phyloP scores from a whole-genome alignment of 1,140 invertebrate species.

The Vanessa atalanta region DNA sequence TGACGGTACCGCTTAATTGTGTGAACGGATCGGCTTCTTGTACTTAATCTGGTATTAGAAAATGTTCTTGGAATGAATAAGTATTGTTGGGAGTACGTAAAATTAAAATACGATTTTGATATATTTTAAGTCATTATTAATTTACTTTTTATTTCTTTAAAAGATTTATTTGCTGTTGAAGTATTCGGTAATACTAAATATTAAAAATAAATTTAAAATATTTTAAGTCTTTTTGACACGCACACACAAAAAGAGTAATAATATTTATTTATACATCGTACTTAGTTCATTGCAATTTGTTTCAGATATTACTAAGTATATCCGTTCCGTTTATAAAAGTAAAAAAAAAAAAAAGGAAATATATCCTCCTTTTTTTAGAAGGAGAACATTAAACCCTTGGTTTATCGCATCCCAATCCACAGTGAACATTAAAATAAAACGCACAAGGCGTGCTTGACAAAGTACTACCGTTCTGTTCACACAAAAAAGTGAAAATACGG shows the following conservation, averaged over 20 bases:
- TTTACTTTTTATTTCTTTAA: not conserved
- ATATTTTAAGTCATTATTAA: not conserved
- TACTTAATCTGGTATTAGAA: constrained; percentile 18
- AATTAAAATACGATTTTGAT: not conserved
- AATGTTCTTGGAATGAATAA: constrained; percentile 1
- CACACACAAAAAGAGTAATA: too few species aligned
- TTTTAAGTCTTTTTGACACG: too few species aligned
- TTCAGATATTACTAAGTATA: not conserved
- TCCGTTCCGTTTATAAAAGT: not conserved
- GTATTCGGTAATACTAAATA: not conserved
- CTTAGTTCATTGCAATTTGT: too few species aligned
- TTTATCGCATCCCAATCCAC: constrained; percentile 2
- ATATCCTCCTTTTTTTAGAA: not conserved
- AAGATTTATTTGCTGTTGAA: not conserved
- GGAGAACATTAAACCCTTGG: not conserved
- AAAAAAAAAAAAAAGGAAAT: not conserved
- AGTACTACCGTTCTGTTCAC: constrained; percentile 22
- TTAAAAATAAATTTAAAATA: not conserved
- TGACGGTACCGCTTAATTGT: constrained; percentile 38
- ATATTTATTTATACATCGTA: too few species aligned
- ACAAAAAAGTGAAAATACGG: constrained; percentile 41
- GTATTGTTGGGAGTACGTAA: not conserved
- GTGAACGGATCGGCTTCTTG: constrained; percentile 13
- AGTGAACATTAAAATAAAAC: constrained; percentile 23
- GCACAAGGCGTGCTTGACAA: constrained; percentile 29